Conservation (phyloP, 1,140 invertebrate species). For the Euura lappo region DNA sequence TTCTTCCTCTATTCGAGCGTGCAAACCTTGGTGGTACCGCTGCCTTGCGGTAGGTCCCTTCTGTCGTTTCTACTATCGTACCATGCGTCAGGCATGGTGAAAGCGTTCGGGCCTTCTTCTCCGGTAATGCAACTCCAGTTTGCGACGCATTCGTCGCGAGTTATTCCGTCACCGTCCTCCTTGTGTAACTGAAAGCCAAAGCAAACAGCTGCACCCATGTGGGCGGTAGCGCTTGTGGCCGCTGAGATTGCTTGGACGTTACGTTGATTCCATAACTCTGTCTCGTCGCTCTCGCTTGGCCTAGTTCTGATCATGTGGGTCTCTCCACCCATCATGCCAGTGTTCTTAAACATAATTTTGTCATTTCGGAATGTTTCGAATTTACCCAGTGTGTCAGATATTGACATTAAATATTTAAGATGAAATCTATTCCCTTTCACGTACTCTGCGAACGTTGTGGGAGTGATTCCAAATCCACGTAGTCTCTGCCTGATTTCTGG, state of each 20-base stretch:
- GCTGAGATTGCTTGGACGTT: conserved; percentile 22
- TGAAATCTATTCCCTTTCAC: conserved; percentile 31
- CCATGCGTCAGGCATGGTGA: conserved; percentile 29
- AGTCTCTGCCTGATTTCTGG: conserved; percentile 30
- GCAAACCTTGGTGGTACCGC: too few species aligned
- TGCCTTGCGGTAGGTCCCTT: conserved; percentile 24
- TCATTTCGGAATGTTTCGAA: conserved; percentile 27
- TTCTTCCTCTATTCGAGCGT: too few species aligned
- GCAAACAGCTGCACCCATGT: conserved; percentile 23
- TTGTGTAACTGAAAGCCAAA: conserved; percentile 32
- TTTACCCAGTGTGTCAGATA: conserved; percentile 29
- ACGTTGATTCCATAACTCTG: conserved; percentile 17
- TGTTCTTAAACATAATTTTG: conserved; percentile 29
- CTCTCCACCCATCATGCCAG: conserved; percentile 24
- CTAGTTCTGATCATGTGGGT: conserved; percentile 26
- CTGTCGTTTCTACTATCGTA: conserved; percentile 24
- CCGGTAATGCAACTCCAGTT: conserved; percentile 28
- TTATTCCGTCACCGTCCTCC: conserved; percentile 20
- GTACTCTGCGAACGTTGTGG: conserved; percentile 25
- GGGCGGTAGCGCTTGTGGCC: conserved; percentile 21
- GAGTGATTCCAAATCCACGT: conserved; percentile 28
- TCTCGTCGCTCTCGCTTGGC: conserved; percentile 23
- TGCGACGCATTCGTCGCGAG: not conserved
- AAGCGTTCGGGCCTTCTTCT: conserved; percentile 9
- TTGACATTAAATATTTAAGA: conserved; percentile 25